phyloP scores from a whole-genome alignment of 2,113 vertebrate genomes.

The Ammodytes marinus region DNA sequence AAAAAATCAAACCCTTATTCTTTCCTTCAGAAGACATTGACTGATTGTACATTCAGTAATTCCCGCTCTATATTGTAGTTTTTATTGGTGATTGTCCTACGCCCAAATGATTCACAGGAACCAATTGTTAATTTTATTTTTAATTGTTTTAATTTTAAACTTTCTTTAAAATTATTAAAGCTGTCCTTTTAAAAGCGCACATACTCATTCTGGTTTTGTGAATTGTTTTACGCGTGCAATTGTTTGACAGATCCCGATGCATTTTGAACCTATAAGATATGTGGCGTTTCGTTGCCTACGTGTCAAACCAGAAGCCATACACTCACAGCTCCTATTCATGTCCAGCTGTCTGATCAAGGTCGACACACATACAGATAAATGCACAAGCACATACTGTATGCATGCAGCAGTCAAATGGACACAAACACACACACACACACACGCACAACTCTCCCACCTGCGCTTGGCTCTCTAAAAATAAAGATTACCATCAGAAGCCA shows the following conservation, averaged over 20 bases:
- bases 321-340: constrained; percentile 28
- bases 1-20: not conserved
- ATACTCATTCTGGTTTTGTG: not conserved
- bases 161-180: not conserved
- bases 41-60: not conserved
- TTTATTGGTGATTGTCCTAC: not conserved
- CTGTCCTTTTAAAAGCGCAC: not conserved
- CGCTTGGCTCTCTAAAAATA: constrained; percentile 66
- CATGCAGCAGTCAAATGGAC: constrained; percentile 26
- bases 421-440: constrained; percentile 24
- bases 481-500: constrained; percentile 68
- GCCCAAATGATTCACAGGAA: not conserved
- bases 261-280: constrained; percentile 5
- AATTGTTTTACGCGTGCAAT: not conserved
- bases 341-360: constrained; percentile 40
- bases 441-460: constrained; percentile 59
- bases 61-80: not conserved
- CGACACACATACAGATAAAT: constrained; percentile 27
- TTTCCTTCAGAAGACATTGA: not conserved
- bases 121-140: not conserved
- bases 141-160: not conserved
- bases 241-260: constrained; percentile 36
- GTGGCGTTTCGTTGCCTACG: constrained; percentile 48
- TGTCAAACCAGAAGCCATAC: constrained; percentile 59
- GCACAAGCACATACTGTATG: constrained; percentile 13